Base-by-base conservation (phyloP, 2,113 vertebrate genomes). In the Thunnus thynnus region DNA sequence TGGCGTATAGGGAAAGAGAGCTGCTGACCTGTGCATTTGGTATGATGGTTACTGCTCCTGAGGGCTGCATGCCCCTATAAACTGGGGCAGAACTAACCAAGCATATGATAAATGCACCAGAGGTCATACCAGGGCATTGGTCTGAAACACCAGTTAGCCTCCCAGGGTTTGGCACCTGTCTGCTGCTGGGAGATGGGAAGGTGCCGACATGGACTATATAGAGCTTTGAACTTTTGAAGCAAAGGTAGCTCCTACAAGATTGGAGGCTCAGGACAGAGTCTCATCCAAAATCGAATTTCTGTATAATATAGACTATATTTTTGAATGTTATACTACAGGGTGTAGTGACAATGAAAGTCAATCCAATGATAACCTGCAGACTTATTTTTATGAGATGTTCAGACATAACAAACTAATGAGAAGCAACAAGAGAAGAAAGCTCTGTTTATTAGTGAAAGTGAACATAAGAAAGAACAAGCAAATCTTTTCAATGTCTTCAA, bases 101-200 rank as follows among this genome's bases (percentile, higher is more conserved):
- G 86, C 91, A 83, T 84, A 82, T 88, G 86, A 89, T 86, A 84
- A 88, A 90, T 87, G 77, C 88, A 87, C 82, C 84, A 70, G 80
- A 88, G 91, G 89, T 92, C 89, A 90, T 72, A 75, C 41, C 73
- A 64, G 85, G 86, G 69, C 87, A 79, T 52, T 79, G 80, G 79
- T 77, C 86, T 88, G 86, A 91, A 87, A 89, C 76, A 86, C 80
- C 87, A 84, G 86, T 88, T 90, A 87, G 86, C 85, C 78, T 91
- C 85, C 75, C 76, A 76, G 82, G 88, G 83, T 86, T 87, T 74
- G 73, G 88, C 72, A 76, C 70, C 86, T 87, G 81, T 85, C 86
- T 79, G 83, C 86, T 76, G 75, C 72, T 65, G 46, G 72, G 82
- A 86, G 83, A 78, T 85, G 62, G 74, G 86, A 78, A 87, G 75